Percentiles rank a stretch among this genome's conserved stretches.
Evolutionary conservation across 2,797 vertebrate species (phyloP).

Genomic region (Notolepis coatsorum): DNA sequence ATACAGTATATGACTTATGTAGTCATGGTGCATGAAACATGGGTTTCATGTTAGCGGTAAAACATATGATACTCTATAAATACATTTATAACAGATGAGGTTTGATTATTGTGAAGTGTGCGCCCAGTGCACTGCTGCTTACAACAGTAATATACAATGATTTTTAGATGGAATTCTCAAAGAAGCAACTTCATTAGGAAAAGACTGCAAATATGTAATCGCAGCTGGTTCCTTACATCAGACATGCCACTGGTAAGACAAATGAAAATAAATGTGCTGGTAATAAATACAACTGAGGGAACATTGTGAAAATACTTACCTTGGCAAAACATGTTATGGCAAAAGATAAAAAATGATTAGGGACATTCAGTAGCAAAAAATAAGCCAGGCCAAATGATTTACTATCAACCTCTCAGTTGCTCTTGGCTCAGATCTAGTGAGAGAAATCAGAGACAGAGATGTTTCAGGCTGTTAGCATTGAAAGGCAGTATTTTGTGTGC

Average conservation of each 20-base stretch:
- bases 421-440: slow-evolving; percentile 66
- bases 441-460: slow-evolving; percentile 68
- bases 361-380: slow-evolving; percentile 71
- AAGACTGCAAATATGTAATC: slow-evolving; percentile 25
- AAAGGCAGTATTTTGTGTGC: slow-evolving; percentile 59
- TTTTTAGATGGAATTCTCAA: background rate
- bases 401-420: slow-evolving; percentile 73
- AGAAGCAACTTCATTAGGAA: slow-evolving; percentile 16
- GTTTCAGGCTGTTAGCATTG: slow-evolving; percentile 71
- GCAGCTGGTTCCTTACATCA: slow-evolving; percentile 44
- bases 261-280: slow-evolving; percentile 41
- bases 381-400: slow-evolving; percentile 73
- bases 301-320: slow-evolving; percentile 37
- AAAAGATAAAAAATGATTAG: slow-evolving; percentile 53
- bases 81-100: background rate
- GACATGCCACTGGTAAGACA: slow-evolving; percentile 53
- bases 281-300: slow-evolving; percentile 51
- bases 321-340: slow-evolving; percentile 42
- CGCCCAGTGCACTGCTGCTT: background rate
- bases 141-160: background rate
- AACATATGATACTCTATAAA: too few relatives aligned
- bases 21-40: background rate
- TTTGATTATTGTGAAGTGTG: background rate
- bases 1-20: background rate
- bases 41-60: background rate